phyloP scores from a whole-genome alignment of 2,888 invertebrate species.

The Pterostichus madidus region DNA sequence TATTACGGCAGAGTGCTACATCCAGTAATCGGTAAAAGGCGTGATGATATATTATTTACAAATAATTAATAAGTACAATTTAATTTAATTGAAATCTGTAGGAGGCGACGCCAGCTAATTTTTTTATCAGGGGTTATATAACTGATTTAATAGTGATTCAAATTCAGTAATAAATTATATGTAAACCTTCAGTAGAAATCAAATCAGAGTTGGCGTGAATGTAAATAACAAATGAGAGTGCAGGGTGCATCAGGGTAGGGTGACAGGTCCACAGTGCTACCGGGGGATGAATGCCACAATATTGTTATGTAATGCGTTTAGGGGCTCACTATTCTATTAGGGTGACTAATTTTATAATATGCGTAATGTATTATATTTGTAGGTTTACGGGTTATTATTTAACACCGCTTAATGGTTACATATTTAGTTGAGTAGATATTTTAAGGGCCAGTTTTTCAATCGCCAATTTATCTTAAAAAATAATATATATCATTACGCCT shows the following conservation, averaged over 20 bases:
- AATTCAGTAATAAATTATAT: conserved; percentile 8
- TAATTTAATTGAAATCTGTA: too few species aligned
- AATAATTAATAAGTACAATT: too few species aligned
- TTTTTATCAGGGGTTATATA: too few species aligned
- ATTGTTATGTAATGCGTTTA: conserved; percentile 56
- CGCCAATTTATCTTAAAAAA: too few species aligned
- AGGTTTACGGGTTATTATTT: conserved; percentile 7
- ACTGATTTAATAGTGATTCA: not conserved
- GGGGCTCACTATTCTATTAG: conserved; percentile 16
- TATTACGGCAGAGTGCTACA: too few species aligned
- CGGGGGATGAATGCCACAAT: conserved; percentile 41
- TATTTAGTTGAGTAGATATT: not conserved
- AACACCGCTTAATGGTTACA: not conserved
- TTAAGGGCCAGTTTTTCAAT: too few species aligned
- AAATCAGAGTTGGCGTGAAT: conserved; percentile 49
- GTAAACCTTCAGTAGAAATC: conserved; percentile 35
- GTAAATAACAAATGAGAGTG: conserved; percentile 45
- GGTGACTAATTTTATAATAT: conserved; percentile 56
- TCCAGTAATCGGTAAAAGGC: too few species aligned
- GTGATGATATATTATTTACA: too few species aligned
- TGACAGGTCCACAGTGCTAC: not conserved
- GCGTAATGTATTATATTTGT: conserved; percentile 41
- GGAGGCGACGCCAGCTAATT: too few species aligned
- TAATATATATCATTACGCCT: too few species aligned
- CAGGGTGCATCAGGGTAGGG: conserved; percentile 34